Percentiles rank a stretch among this genome's conserved stretches.
Conservation (phyloP, 2,797 vertebrate genomes). For the Argya squamiceps region DNA sequence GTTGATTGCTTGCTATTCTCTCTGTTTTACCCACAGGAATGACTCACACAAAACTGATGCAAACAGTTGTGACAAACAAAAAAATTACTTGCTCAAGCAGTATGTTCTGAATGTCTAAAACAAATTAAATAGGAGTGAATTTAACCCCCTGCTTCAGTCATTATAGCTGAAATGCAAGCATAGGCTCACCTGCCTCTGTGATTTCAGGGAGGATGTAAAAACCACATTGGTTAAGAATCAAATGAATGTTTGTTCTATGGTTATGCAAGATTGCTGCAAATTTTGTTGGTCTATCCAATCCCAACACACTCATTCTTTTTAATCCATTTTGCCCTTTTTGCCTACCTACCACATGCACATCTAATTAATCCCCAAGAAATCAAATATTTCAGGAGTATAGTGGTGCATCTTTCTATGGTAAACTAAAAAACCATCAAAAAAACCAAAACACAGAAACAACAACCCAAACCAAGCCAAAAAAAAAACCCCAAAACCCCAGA, state of each 20-base stretch:
- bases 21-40: neutral
- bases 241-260: neutral
- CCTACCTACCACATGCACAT: neutral
- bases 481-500: neutral
- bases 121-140: neutral
- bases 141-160: neutral
- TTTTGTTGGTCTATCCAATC: neutral
- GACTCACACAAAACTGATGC: neutral
- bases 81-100: neutral
- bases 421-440: rapidly evolving
- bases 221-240: neutral
- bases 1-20: neutral
- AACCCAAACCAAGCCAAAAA: neutral
- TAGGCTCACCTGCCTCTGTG: rapidly evolving
- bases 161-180: neutral
- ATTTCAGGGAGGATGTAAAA: neutral
- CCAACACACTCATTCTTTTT: neutral
- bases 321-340: neutral
- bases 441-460: neutral
- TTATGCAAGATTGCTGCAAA: neutral
- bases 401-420: neutral
- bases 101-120: neutral
- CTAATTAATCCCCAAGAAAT: neutral
- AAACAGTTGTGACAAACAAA: neutral
- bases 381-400: neutral